A percentile compares a stretch with the other conserved stretches of the same genome.
Evolutionary conservation across 37 sponge, comb jelly and placozoan genomes (phyloP).

Genomic region (Ianthella basta): DNA sequence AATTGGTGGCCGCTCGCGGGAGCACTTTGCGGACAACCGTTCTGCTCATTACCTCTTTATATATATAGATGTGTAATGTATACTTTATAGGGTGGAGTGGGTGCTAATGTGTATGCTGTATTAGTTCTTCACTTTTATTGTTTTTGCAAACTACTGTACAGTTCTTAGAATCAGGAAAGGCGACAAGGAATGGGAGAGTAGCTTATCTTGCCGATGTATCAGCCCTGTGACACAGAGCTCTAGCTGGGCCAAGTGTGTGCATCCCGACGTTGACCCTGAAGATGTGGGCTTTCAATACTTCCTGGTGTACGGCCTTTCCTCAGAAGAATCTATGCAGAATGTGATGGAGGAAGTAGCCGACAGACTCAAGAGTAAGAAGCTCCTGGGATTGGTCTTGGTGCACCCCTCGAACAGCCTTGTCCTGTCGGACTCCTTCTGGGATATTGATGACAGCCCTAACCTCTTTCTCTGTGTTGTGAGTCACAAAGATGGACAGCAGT

Average conservation of each 20-base stretch:
- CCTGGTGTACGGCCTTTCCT: neutral
- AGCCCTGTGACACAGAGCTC: neutral
- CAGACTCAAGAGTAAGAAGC: neutral
- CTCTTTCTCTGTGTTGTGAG: neutral
- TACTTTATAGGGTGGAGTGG: no score
- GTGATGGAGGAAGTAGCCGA: neutral
- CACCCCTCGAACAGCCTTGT: neutral
- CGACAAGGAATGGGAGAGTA: constrained; percentile 51
- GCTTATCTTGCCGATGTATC: constrained; percentile 15
- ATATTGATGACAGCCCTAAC: neutral
- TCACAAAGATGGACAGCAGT: neutral
- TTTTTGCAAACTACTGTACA: constrained; percentile 20
- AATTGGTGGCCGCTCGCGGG: no score
- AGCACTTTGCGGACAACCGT: no score
- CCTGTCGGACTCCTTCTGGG: neutral
- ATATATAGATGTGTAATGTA: no score
- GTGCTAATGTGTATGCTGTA: no score
- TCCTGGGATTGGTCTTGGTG: neutral
- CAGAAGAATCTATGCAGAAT: neutral
- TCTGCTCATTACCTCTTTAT: no score
- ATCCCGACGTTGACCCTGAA: neutral
- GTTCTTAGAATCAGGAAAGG: constrained; percentile 37
- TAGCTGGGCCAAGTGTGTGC: neutral
- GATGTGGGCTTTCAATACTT: neutral
- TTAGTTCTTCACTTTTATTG: no score